These are phyloP conservation scores for Semotilus atromaculatus DNA, from an alignment of 2,797 vertebrate genomes.

Conservation along the genomic window DNA sequence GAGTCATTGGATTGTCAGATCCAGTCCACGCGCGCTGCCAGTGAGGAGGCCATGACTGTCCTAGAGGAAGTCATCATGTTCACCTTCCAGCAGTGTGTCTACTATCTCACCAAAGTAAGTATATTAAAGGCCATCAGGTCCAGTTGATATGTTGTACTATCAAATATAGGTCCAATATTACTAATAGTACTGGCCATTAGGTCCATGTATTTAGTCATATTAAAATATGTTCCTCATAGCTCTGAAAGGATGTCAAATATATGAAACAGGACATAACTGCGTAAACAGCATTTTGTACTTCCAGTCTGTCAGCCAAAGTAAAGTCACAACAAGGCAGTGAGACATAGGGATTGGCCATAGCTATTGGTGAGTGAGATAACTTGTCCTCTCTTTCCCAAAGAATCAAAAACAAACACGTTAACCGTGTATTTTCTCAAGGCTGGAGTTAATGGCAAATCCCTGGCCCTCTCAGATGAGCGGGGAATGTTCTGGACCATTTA, in stretches of 20 bases:
- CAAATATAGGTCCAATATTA: too few species aligned
- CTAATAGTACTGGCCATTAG: too few species aligned
- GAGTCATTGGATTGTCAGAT: conserved; percentile 72
- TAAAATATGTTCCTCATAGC: conserved; percentile 2
- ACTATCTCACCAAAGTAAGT: conserved; percentile 84
- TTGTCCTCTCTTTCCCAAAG: conserved; percentile 62
- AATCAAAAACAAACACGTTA: conserved; percentile 64
- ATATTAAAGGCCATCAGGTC: not conserved
- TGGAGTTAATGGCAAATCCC: conserved; percentile 22
- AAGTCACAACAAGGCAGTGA: conserved; percentile 65
- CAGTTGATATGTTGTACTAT: too few species aligned
- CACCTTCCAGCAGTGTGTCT: conserved; percentile 85
- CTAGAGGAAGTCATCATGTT: conserved; percentile 88
- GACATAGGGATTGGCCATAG: conserved; percentile 57
- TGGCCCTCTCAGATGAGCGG: not conserved
- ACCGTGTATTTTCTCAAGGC: conserved; percentile 54
- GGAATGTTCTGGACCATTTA: conserved; percentile 18
- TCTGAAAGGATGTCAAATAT: conserved; percentile 49
- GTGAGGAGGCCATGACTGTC: conserved; percentile 85
- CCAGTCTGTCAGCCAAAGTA: conserved; percentile 65
- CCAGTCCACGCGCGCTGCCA: conserved; percentile 72
- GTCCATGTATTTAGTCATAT: not conserved
- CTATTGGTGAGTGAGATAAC: conserved; percentile 65
- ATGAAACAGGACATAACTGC: conserved; percentile 64
- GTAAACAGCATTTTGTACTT: conserved; percentile 67